Percentiles rank a stretch among this genome's conserved stretches.
phyloP scores from a whole-genome alignment of 2,797 vertebrate species.

The Lacerta viridis region DNA sequence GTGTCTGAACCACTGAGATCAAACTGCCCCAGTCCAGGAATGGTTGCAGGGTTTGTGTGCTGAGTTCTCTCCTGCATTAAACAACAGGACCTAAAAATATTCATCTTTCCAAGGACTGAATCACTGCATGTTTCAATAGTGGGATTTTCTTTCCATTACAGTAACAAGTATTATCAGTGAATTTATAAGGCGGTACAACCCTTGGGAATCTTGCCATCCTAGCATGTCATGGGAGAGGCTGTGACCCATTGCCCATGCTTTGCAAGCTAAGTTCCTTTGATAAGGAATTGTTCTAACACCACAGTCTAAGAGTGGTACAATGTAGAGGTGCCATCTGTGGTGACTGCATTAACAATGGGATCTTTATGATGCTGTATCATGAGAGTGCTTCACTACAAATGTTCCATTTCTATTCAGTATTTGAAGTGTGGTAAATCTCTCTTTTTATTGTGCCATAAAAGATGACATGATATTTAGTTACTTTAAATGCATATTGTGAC shows the following conservation, averaged over 20 bases:
- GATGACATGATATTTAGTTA: slow-evolving; percentile 6
- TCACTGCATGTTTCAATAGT: no score
- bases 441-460: slow-evolving; percentile 7
- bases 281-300: neutral
- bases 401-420: neutral
- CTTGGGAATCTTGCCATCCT: neutral
- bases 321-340: neutral
- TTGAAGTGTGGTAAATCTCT: neutral
- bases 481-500: slow-evolving; percentile 4
- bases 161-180: no score
- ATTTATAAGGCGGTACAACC: neutral
- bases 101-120: no score
- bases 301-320: neutral
- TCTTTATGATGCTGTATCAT: no score
- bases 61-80: no score
- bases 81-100: no score
- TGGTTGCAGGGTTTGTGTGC: no score
- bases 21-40: no score
- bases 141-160: no score
- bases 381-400: neutral
- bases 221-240: neutral
- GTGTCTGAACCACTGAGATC: no score
- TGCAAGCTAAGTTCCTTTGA: neutral
- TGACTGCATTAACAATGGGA: neutral
- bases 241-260: neutral